Evolutionary conservation across 2,797 vertebrate genomes (phyloP).

Genomic region (Amniataba percoides): DNA sequence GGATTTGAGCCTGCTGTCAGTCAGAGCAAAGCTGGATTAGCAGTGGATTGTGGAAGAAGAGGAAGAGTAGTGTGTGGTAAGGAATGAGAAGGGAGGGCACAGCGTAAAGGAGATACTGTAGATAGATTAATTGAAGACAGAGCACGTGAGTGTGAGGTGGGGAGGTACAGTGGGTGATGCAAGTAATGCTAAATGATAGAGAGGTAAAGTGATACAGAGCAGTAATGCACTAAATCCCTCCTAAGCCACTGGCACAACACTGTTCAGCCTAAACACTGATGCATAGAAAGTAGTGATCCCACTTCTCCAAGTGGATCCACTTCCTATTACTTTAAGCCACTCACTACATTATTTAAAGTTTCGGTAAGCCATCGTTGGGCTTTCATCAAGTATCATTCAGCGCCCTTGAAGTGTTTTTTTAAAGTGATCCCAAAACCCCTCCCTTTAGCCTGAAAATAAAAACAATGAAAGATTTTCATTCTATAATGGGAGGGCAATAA

Average conservation of each 20-base stretch:
- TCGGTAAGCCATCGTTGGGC: not conserved
- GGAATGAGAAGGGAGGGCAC: constrained; percentile 9
- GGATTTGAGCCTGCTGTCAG: constrained; percentile 31
- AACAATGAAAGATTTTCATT: not conserved
- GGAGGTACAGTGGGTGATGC: constrained; percentile 9
- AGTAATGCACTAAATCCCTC: constrained; percentile 37
- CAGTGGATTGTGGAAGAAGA: constrained; percentile 26
- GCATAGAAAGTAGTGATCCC: constrained; percentile 14
- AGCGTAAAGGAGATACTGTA: not conserved
- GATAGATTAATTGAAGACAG: not conserved
- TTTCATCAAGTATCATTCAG: constrained; percentile 22
- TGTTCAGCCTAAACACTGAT: constrained; percentile 19
- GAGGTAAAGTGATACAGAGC: constrained; percentile 31
- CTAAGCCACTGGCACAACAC: constrained; percentile 19
- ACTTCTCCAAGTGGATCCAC: constrained; percentile 8
- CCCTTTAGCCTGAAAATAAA: constrained; percentile 15
- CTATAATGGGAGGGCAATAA: constrained; percentile 2
- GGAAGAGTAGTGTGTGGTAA: not conserved
- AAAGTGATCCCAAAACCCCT: constrained; percentile 10
- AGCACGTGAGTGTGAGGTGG: not conserved
- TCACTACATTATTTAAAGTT: constrained; percentile 29
- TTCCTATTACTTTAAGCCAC: constrained; percentile 40
- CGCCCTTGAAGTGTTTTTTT: not conserved
- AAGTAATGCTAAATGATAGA: constrained; percentile 27
- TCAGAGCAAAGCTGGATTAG: constrained; percentile 34